These are phyloP conservation scores for Antigone vipio DNA, from an alignment of 2,113 vertebrate genomes.

Conservation along the genomic window DNA sequence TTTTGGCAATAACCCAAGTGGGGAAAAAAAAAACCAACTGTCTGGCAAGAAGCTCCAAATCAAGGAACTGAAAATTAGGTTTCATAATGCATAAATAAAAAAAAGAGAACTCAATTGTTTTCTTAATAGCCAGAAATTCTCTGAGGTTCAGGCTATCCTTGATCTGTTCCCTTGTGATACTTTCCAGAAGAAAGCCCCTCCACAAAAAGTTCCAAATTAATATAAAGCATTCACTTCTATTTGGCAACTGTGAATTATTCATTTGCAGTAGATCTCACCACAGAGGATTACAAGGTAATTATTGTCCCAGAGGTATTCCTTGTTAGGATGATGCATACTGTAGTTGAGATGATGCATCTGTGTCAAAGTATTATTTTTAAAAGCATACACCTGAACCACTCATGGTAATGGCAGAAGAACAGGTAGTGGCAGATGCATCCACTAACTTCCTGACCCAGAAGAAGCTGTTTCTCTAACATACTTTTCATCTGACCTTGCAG, in stretches of 20 bases:
- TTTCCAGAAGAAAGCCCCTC: constrained; percentile 8
- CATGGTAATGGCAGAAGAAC: not conserved
- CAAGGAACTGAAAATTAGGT: not conserved
- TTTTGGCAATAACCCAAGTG: not conserved
- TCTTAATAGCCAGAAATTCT: not conserved
- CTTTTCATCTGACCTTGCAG: not conserved
- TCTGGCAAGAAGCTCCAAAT: not conserved
- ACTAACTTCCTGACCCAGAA: not conserved
- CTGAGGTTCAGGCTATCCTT: not conserved
- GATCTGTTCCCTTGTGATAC: not conserved
- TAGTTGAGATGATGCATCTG: not conserved
- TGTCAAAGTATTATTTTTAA: not conserved
- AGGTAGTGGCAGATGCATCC: not conserved
- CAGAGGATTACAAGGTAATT: not conserved
- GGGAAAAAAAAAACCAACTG: not conserved
- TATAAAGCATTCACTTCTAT: not conserved
- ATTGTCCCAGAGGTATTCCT: not conserved
- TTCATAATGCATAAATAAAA: not conserved
- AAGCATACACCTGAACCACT: not conserved
- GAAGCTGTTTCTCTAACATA: not conserved
- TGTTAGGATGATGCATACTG: not conserved
- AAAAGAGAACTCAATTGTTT: not conserved
- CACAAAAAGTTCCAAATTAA: not conserved
- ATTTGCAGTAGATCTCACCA: not conserved
- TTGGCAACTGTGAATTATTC: constrained; percentile 8